phyloP scores from a whole-genome alignment of 2,113 vertebrate genomes.

The Etheostoma cragini region DNA sequence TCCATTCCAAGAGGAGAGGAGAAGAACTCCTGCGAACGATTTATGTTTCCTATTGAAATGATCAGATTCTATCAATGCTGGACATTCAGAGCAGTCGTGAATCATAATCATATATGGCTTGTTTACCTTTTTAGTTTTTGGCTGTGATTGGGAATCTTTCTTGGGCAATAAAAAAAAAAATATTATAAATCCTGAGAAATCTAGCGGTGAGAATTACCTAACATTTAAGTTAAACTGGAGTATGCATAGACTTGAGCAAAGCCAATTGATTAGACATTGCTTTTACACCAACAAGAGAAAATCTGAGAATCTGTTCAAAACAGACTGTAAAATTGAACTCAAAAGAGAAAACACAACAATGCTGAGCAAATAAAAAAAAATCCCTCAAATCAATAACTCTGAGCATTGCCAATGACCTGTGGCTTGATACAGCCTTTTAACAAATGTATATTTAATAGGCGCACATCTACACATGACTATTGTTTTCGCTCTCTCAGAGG shows the following conservation, averaged over 20 bases:
- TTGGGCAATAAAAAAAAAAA: neutral
- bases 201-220: neutral
- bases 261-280: neutral
- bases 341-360: neutral
- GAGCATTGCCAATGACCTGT: constrained; percentile 54
- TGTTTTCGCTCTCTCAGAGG: constrained; percentile 59
- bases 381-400: constrained; percentile 61
- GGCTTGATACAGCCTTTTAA: constrained; percentile 59
- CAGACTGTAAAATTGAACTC: constrained; percentile 7
- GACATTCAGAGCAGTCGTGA: neutral
- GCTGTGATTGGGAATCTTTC: neutral
- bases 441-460: constrained; percentile 69
- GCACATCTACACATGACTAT: constrained; percentile 56
- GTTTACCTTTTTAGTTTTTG: neutral
- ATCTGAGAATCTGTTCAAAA: constrained; percentile 9
- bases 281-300: neutral
- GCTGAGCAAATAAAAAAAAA: constrained; percentile 32
- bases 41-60: constrained; percentile 17
- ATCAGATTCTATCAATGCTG: neutral
- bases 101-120: neutral
- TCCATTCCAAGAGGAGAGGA: constrained; percentile 46
- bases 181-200: constrained; percentile 3
- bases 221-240: neutral
- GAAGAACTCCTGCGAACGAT: constrained; percentile 31
- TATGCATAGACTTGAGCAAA: neutral